These are phyloP conservation scores for Agriopis leucophaearia DNA, from an alignment of 2,888 invertebrate species.

Conservation along the genomic window DNA sequence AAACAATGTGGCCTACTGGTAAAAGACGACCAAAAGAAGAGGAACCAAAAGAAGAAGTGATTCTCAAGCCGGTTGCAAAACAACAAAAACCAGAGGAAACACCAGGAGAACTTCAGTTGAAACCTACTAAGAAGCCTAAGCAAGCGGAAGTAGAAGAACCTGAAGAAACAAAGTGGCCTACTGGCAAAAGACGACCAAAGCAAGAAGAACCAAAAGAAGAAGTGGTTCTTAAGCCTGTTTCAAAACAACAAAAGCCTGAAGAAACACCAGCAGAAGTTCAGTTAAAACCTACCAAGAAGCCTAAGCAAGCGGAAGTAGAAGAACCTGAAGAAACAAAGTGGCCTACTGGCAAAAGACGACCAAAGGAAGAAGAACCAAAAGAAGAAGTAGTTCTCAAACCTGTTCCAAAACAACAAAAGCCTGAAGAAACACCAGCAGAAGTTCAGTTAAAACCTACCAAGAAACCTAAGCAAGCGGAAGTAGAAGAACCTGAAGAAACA, in stretches of 20 bases:
- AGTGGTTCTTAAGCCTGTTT: slow-evolving; percentile 55
- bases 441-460: slow-evolving; percentile 61
- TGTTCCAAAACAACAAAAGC: slow-evolving; percentile 57
- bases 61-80: slow-evolving; percentile 76
- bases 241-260: slow-evolving; percentile 51
- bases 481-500: slow-evolving; percentile 46
- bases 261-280: slow-evolving; percentile 71
- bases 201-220: slow-evolving; percentile 47
- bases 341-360: slow-evolving; percentile 52
- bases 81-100: slow-evolving; percentile 64
- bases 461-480: slow-evolving; percentile 52
- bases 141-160: slow-evolving; percentile 57
- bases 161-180: slow-evolving; percentile 53
- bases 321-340: slow-evolving; percentile 50
- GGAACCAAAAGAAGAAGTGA: slow-evolving; percentile 64
- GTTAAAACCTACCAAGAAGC: slow-evolving; percentile 45
- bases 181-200: slow-evolving; percentile 62
- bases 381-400: slow-evolving; percentile 60
- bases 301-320: slow-evolving; percentile 46
- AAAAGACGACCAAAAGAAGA: slow-evolving; percentile 67
- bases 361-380: slow-evolving; percentile 57
- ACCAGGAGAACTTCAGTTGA: slow-evolving; percentile 57
- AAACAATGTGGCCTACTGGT: slow-evolving; percentile 56
- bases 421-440: slow-evolving; percentile 53
- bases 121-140: slow-evolving; percentile 54